Base-by-base conservation (phyloP, 2,888 invertebrate genomes). In the Lasioglossum marginatum region DNA sequence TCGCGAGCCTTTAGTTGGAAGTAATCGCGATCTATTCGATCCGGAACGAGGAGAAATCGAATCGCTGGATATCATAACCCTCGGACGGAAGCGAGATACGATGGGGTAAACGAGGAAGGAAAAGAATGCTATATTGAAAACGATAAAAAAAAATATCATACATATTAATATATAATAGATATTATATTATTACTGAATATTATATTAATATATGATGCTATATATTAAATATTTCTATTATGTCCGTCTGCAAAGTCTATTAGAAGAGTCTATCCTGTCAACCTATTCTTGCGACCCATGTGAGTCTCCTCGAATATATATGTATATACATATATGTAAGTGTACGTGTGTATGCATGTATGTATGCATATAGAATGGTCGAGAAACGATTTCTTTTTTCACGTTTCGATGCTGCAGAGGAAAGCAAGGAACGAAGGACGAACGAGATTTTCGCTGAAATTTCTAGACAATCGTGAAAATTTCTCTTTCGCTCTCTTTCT, bases 211-310 rank as follows among this genome's bases (percentile, higher is more conserved):
- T 91, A 93, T 91, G 90, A 92, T 90, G 91, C 91, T 93, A 91
- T 90, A 90, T 91, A 91, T 86, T 90, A 92, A 93, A 93, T 94
- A 94, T 95, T 94, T 94, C 94, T 95, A 95, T 95, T 95, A 94
- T 94, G 94, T 94, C 93, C 92, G 93, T 94, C 94, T 95, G 95
- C 94, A 95, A 95, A 95, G 94, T 95, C 94, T 95, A 95, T 95
- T 94, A 94, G 94, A 93, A 94, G 94, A 95, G 94, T 95, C 93
- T 94, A 95, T 94, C 92, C 91, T 90, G 83, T 91, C 91, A 86
- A 91, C 86, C 91, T 91, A 91, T 91, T 91, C 91, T 91, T 91
- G 90, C 87, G 89, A 89, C 89, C 90, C 88, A 86, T 83, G 89
- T 88, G 83, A 83, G 90, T 90, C 89, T 90, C 87, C 88, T 91